Conservation (phyloP, 2,797 vertebrate species). For the Miichthys miiuy region DNA sequence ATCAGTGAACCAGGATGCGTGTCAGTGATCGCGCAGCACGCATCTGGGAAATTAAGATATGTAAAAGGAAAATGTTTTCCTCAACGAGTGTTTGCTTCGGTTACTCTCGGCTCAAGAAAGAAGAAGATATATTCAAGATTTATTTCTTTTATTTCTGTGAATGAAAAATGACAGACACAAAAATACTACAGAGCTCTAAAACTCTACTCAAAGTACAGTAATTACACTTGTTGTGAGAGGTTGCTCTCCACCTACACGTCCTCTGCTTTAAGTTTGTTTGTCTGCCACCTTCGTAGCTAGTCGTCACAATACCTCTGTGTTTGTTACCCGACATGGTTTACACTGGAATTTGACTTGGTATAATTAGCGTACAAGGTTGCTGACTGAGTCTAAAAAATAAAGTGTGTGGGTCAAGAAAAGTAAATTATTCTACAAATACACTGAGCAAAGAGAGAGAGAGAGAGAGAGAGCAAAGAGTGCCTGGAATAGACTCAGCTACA, state of each 20-base stretch:
- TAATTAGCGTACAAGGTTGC: conserved; percentile 44
- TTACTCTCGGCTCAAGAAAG: not conserved
- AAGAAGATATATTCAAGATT: not conserved
- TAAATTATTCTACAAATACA: conserved; percentile 11
- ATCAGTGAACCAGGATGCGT: not conserved
- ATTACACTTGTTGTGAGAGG: conserved; percentile 14
- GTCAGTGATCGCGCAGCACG: not conserved
- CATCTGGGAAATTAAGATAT: not conserved
- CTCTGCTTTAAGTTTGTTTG: conserved; percentile 24
- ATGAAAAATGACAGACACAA: not conserved
- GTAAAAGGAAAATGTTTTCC: not conserved
- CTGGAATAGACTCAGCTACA: conserved; percentile 35
- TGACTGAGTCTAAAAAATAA: conserved; percentile 29
- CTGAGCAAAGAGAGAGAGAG: not conserved
- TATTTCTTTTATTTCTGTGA: not conserved
- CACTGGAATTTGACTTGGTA: conserved; percentile 34
- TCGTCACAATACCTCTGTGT: conserved; percentile 26
- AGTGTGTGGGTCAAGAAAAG: not conserved
- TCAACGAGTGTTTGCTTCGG: not conserved
- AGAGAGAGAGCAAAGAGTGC: not conserved
- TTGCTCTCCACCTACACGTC: conserved; percentile 23
- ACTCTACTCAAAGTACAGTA: not conserved
- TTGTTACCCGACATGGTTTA: conserved; percentile 26
- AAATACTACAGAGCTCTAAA: conserved; percentile 1
- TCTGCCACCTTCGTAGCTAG: conserved; percentile 25